Evolutionary conservation across 2,888 invertebrate species (phyloP), one percentile per base, ranked within the genome.

Genomic region (Troides helena): DNA sequence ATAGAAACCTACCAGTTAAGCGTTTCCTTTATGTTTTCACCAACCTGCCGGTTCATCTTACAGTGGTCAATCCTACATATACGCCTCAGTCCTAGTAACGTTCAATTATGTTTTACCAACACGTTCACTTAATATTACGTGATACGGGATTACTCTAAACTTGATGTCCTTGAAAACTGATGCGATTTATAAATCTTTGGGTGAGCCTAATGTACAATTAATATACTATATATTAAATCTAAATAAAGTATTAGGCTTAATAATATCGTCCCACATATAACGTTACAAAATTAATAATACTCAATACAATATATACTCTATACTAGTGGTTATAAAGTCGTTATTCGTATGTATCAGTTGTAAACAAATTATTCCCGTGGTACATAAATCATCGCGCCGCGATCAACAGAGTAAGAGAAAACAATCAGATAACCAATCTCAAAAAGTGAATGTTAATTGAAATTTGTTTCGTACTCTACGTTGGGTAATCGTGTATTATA

Each of bases 401-500:
- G 74, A 77, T 76, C 74, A 72, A 73, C 76, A 73, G 71, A 73
- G 75, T 72, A 75, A 76, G 72, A 75, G 76, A 74, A 75, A 77
- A 74, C 74, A 75, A 73, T 74, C 74, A 73, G 77, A 76, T 74
- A 77, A 74, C 73, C 75, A 72, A 77, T 77, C 77, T 74, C 74
- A 75, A 77, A 77, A 76, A 76, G 76, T 72, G 74, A 76, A 75
- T 72, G 74, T 76, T 77, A 76, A 77, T 76, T 76, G 76, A 76
- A 76, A 76, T 73, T 71, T 75, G 68, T 73, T 30, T 71, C 74
- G 75, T 74, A 70, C 66, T 46, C 67, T 59, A 46, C n/a, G 39
- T 61, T 69, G 18, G 61, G 69, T 36, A 69, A 69, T 62, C 62
- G 58, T 36, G 25, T 65, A 62, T 39, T 50, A 50, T 30, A 46